Evolutionary conservation across 2,113 vertebrate genomes (phyloP), one percentile per base, ranked within the genome.

Genomic region (Zosterops hypoxanthus): DNA sequence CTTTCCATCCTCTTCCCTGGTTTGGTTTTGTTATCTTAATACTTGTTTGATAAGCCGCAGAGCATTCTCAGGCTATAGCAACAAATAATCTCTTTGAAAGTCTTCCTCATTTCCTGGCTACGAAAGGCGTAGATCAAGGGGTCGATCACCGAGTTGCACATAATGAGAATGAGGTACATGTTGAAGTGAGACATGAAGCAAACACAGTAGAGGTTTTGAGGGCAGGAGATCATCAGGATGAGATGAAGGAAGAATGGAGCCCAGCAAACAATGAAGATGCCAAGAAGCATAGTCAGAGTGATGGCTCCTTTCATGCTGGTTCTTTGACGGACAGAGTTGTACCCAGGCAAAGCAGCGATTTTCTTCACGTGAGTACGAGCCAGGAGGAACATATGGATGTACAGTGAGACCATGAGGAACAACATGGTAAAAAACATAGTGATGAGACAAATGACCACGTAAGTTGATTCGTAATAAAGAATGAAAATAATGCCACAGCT

Each of bases 131-230:
- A 99, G 81, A 99, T 99, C 86, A 99, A 98, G 2, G 99, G 99
- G 90, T 99, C 99, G 0, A 99, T 98, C 94, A 99, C 98, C 0
- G 99, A 99, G 91, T 99, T 99, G 89, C 99, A 99, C 99, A 99
- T 99, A 93, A 99, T 99, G 71, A 99, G 98, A 75, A 99, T 99
- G 96, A 99, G 98, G 97, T 99, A 99, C 98, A 99, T 98, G 97
- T 99, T 99, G 97, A 99, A 99, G 96, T 99, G 98, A 46, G 99
- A 99, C 99, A 99, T 99, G 90, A 99, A 99, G 95, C 99, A 99
- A 81, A 99, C 97, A n/a, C 99, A 99, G 92, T 99, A 99, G 79
- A 99, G 95, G 92, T 99, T 99, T 77, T 98, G 97, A 23, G 99
- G 99, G 78, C 99, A 99, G 49, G 99, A 99, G 86, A 99, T 99